A percentile compares a stretch with the other conserved stretches of the same genome.
Evolutionary conservation across 2,888 invertebrate genomes (phyloP).

Genomic region (Ametastegia equiseti): DNA sequence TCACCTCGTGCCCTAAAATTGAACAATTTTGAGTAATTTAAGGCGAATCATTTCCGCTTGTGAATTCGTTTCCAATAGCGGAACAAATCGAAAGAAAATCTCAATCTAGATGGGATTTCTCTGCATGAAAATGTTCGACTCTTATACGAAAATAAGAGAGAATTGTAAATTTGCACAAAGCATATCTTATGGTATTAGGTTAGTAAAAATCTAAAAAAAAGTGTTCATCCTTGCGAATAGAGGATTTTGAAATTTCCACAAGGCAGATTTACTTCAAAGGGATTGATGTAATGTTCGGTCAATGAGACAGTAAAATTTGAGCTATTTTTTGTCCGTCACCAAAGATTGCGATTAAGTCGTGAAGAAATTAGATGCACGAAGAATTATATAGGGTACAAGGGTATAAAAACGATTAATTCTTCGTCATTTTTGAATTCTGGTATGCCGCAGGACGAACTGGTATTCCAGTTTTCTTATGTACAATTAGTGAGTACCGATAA

Average conservation of each 20-base stretch:
- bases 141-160: not conserved
- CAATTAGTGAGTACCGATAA: not conserved
- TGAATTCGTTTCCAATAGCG: no score
- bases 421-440: not conserved
- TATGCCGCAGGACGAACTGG: not conserved
- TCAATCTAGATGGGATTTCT: no score
- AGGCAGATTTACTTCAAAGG: not conserved
- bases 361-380: not conserved
- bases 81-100: no score
- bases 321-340: not conserved
- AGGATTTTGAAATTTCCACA: not conserved
- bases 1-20: no score
- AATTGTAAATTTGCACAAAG: not conserved
- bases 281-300: not conserved
- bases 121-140: no score
- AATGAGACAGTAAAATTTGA: not conserved
- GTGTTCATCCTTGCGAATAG: not conserved
- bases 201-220: conserved; percentile 2
- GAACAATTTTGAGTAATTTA: no score
- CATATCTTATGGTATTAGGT: not conserved
- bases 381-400: not conserved
- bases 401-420: not conserved
- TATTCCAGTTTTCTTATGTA: not conserved
- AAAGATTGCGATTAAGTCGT: not conserved
- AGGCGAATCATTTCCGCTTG: no score